phyloP scores from a whole-genome alignment of 2,888 invertebrate species.

The Julus scanicus region DNA sequence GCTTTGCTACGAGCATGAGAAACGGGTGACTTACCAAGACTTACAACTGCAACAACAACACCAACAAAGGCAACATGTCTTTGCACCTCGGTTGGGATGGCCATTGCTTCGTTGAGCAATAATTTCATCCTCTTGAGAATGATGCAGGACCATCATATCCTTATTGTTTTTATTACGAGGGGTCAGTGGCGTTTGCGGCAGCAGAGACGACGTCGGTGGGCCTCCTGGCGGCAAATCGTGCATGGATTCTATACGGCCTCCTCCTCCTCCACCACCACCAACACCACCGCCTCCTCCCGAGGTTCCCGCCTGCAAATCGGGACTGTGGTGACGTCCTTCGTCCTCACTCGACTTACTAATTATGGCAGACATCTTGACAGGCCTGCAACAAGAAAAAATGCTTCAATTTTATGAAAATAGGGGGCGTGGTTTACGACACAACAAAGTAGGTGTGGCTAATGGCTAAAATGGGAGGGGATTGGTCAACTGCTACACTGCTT shows the following conservation, averaged over 20 bases:
- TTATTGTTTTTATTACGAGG: constrained; percentile 49
- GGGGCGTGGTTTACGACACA: neutral
- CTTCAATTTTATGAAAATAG: neutral
- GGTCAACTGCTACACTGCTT: neutral
- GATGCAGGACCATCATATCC: constrained; percentile 36
- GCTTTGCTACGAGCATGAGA: neutral
- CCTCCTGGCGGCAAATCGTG: constrained; percentile 47
- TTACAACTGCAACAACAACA: constrained; percentile 77
- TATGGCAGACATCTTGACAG: constrained; percentile 32
- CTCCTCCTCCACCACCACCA: constrained; percentile 11
- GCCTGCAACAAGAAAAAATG: neutral
- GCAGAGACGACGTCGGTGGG: constrained; percentile 48
- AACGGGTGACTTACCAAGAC: constrained; percentile 71
- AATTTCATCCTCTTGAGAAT: constrained; percentile 46
- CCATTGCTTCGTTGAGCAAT: constrained; percentile 51
- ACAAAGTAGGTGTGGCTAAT: neutral
- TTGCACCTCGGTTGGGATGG: constrained; percentile 61
- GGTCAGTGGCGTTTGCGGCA: constrained; percentile 29
- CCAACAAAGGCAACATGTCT: constrained; percentile 76
- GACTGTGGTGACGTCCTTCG: neutral
- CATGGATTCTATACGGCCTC: constrained; percentile 49
- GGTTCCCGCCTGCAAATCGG: constrained; percentile 40
- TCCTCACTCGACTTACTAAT: constrained; percentile 30
- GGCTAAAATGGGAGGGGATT: neutral
- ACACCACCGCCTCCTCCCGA: neutral